Percentiles rank a stretch among this genome's conserved stretches.
These are phyloP conservation scores for Euschistus heros DNA, from an alignment of 1,140 invertebrate species.

Conservation along the genomic window DNA sequence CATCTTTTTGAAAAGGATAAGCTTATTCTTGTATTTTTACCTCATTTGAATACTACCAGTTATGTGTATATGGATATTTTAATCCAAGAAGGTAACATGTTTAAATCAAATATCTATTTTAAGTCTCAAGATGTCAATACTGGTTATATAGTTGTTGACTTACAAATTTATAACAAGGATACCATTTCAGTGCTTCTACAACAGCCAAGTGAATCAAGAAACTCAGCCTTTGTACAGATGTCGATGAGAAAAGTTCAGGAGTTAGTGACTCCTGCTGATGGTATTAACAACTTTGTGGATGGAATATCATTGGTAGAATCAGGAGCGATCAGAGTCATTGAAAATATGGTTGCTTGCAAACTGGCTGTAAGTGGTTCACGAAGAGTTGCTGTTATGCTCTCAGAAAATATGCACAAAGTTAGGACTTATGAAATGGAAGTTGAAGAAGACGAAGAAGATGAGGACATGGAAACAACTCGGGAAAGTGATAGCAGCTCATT, in stretches of 20 bases:
- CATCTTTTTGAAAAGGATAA: neutral
- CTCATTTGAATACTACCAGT: slow-evolving; percentile 16
- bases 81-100: neutral
- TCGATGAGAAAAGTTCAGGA: slow-evolving; percentile 41
- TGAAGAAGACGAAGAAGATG: slow-evolving; percentile 78
- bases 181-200: slow-evolving; percentile 63
- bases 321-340: slow-evolving; percentile 42
- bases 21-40: slow-evolving; percentile 22
- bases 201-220: slow-evolving; percentile 41
- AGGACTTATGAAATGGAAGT: slow-evolving; percentile 84
- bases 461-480: slow-evolving; percentile 29
- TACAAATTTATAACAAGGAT: slow-evolving; percentile 73
- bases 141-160: slow-evolving; percentile 41
- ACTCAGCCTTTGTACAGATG: slow-evolving; percentile 53
- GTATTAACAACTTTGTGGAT: slow-evolving; percentile 33
- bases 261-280: slow-evolving; percentile 34
- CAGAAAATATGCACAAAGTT: slow-evolving; percentile 66
- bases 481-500: slow-evolving; percentile 11
- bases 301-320: slow-evolving; percentile 41
- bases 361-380: slow-evolving; percentile 78
- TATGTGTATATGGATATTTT: slow-evolving; percentile 12
- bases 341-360: slow-evolving; percentile 57
- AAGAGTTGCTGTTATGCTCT: slow-evolving; percentile 78
- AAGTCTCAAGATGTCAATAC: slow-evolving; percentile 30
- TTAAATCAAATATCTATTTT: slow-evolving; percentile 23